phyloP scores from a whole-genome alignment of 2,797 vertebrate species.

The Rhabdomys pumilio region DNA sequence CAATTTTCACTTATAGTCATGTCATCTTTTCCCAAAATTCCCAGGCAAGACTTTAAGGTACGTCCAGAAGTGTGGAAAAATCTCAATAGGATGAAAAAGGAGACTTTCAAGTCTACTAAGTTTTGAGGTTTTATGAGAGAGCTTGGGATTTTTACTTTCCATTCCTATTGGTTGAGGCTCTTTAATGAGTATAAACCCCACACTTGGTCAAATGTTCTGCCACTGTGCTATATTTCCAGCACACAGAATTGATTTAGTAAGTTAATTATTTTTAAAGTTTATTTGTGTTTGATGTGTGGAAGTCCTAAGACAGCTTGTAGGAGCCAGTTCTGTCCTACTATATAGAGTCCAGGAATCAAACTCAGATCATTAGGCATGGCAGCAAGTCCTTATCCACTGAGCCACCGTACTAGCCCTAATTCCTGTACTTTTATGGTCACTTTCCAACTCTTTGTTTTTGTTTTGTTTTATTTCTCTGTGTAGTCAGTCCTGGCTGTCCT shows the following conservation, averaged over 20 bases:
- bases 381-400: background rate
- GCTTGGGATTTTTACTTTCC: background rate
- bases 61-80: background rate
- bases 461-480: background rate
- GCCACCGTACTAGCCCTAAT: too few species aligned
- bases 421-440: background rate
- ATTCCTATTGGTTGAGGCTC: background rate
- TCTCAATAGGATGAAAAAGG: background rate
- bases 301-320: background rate
- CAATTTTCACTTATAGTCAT: conserved; percentile 34
- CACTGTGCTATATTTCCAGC: background rate
- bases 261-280: background rate
- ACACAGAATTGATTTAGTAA: background rate
- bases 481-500: background rate
- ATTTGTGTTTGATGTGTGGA: background rate
- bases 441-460: background rate
- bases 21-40: conserved; percentile 4
- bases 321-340: background rate
- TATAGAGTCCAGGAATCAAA: background rate
- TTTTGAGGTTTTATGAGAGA: background rate
- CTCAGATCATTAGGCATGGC: background rate
- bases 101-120: background rate
- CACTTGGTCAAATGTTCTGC: background rate
- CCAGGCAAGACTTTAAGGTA: conserved; percentile 15
- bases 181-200: background rate